Conservation (phyloP, 1,140 invertebrate genomes). For the Hesperophylax magnus region DNA sequence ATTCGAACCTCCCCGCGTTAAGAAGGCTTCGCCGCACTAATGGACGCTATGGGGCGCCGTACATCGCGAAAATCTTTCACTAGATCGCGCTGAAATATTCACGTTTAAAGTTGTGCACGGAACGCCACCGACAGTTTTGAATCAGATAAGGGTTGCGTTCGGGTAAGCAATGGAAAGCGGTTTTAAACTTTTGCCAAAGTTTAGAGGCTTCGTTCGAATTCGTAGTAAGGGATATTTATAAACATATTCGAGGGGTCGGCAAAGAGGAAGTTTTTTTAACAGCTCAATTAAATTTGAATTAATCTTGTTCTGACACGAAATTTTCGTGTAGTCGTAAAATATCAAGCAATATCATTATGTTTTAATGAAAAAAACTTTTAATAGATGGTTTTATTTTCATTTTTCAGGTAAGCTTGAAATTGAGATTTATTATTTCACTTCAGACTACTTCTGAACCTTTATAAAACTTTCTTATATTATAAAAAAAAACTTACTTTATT, state of each 20-base stretch:
- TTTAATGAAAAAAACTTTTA: too few relatives aligned
- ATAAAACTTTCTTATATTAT: too few relatives aligned
- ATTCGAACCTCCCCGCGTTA: slow-evolving; percentile 27
- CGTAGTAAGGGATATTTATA: slow-evolving; percentile 17
- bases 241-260: neutral
- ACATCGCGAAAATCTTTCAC: slow-evolving; percentile 31
- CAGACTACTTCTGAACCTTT: too few relatives aligned
- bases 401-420: too few relatives aligned
- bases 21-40: slow-evolving; percentile 28
- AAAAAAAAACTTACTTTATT: too few relatives aligned
- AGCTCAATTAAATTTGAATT: too few relatives aligned
- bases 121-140: slow-evolving; percentile 21
- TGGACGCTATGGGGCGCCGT: slow-evolving; percentile 26
- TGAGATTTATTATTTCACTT: too few relatives aligned
- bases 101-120: neutral
- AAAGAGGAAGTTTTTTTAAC: too few relatives aligned
- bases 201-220: slow-evolving; percentile 23
- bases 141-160: slow-evolving; percentile 37
- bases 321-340: too few relatives aligned
- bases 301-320: too few relatives aligned
- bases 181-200: slow-evolving; percentile 23
- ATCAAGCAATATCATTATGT: too few relatives aligned
- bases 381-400: too few relatives aligned
- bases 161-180: slow-evolving; percentile 17
- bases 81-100: slow-evolving; percentile 28